Conservation (phyloP, 2,888 invertebrate genomes). For the Archips xylosteana region DNA sequence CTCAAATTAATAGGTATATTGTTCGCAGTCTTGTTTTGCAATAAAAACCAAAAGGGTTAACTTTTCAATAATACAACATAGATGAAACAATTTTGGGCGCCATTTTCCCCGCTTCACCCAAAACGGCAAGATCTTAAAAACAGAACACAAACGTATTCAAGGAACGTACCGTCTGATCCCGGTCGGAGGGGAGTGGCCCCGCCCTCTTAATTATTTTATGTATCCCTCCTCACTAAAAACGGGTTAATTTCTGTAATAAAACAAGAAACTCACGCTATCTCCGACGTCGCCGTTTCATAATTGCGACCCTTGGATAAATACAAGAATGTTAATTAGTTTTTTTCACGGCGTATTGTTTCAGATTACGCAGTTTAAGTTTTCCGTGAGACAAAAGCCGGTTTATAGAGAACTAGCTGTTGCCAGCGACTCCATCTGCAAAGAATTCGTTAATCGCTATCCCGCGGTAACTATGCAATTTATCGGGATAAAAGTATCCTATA, state of each 20-base stretch:
- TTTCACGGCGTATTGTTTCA: conserved; percentile 30
- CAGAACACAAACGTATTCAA: conserved; percentile 5
- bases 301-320: conserved; percentile 38
- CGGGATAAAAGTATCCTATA: too few species aligned
- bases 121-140: background rate
- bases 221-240: conserved; percentile 43
- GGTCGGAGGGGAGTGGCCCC: background rate
- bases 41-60: background rate
- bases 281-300: conserved; percentile 25
- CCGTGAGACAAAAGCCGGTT: background rate
- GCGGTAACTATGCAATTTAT: too few species aligned
- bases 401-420: too few species aligned
- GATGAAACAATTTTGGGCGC: background rate
- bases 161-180: conserved; percentile 5
- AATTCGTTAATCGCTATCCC: too few species aligned
- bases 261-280: conserved; percentile 38
- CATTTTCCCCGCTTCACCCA: background rate
- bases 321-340: conserved; percentile 39
- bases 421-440: too few species aligned
- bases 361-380: conserved; percentile 20
- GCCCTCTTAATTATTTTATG: conserved; percentile 39
- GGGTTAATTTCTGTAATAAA: conserved; percentile 46
- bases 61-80: background rate
- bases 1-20: background rate
- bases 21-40: background rate